Conservation (phyloP, 2,888 invertebrate species). For the Polydrusus cervinus region DNA sequence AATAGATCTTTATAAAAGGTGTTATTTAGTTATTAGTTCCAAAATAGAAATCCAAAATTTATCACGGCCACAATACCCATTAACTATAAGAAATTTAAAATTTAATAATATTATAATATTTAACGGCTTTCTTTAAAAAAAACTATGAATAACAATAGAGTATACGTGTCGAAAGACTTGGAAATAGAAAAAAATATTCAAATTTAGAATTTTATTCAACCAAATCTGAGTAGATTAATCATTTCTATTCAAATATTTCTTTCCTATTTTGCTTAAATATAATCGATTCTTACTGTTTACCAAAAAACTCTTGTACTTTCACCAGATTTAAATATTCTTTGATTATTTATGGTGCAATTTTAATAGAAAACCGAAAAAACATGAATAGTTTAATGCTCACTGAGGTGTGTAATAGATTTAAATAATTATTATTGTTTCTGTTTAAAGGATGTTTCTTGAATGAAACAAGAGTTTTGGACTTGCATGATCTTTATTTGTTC, state of each 20-base stretch:
- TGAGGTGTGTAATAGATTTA: background rate
- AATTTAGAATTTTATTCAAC: background rate
- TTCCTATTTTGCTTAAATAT: constrained; percentile 5
- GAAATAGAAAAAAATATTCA: background rate
- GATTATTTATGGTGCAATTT: background rate
- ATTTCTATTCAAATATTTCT: constrained; percentile 1
- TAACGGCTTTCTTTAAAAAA: no score
- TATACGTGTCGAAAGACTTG: background rate
- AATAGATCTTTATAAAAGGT: no score
- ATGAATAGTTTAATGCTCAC: background rate
- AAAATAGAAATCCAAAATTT: no score
- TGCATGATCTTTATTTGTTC: no score
- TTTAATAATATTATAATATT: no score
- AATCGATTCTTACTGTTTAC: background rate
- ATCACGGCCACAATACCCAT: no score
- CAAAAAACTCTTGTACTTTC: background rate
- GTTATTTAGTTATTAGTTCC: no score
- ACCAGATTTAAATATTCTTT: background rate
- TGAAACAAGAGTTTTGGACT: no score
- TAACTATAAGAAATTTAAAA: no score
- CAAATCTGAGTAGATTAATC: background rate
- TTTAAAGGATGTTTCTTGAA: no score
- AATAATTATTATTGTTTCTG: no score
- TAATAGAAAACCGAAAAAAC: background rate
- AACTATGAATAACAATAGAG: background rate